Evolutionary conservation across 2,113 vertebrate genomes (phyloP), one percentile per base, ranked within the genome.

Genomic region (Phalacrocorax aristotelis): DNA sequence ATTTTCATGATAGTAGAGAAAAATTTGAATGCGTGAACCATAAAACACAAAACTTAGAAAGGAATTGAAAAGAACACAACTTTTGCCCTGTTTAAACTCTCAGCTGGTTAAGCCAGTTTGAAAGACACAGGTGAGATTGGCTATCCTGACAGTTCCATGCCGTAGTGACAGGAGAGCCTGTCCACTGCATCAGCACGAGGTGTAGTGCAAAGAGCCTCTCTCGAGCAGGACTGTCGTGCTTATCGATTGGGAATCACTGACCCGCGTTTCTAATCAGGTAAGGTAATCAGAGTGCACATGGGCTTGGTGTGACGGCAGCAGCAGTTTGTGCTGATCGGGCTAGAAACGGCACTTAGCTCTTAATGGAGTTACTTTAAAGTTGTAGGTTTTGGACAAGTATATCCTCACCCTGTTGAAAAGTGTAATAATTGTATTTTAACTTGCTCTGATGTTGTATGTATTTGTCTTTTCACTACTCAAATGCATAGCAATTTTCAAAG

Each of bases 181-280:
- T 54, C 34, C 16, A 6, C 13, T 36, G 75, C 44, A 11, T n/a
- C 85, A 46, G 22, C 10, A 32, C 0, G 0, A n/a, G 68, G 55
- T 30, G 34, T 7, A 40, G 18, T 4, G 49, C 49, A 9, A 20
- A 75, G 27, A 65, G 57, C 61, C 54, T 36, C 69, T 48, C 86
- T 46, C 9, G 13, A 29, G 75, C 46, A 66, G 60, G 54, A 34
- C 70, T 6, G 26, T 10, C 15, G 1, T 38, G 77, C 46, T 65
- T 25, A 49, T 20, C 3, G 87, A 22, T 26, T 57, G 54, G n/a
- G 62, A 29, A 26, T n/a, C 64, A 2, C 58, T 77, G 93, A 36
- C 36, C 61, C 44, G 7, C 34, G 10, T 14, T 15, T 36, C 62
- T 10, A 27, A 27, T 29, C 49, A 74, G 27, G 6, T 5, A 10